Base-by-base conservation (phyloP, 1,140 invertebrate genomes). In the Dryas iulia region DNA sequence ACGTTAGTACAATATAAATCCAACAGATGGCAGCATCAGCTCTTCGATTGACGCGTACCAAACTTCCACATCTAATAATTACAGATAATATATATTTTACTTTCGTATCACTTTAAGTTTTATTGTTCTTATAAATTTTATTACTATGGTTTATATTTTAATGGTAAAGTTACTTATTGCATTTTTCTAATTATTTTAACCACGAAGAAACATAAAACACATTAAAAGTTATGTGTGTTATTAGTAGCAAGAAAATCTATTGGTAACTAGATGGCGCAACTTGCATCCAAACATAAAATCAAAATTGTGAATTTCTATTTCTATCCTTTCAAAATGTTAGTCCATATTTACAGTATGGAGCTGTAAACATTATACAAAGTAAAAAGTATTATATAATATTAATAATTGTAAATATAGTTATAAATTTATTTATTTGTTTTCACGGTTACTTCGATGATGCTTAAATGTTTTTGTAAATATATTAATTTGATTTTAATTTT, bases 1-100 rank as follows among this genome's bases (percentile, higher is more conserved):
- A n/a, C 1, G 14, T 1, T 66, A 28, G 10, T 21, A 47, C 2
- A 30, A 39, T 18, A 11, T 61, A 56, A 6, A 23, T n/a, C 1
- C 21, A 24, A 61, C 14, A 80, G 78, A 80, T 78, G 78, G 69
- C 78, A 74, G 61, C 31, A 66, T 59, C 14, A 28, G 14, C 47
- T 14, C 21, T 23, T 23, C 24, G 25, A 54, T 79, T 74, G 74
- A 74, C 71, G 70, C 71, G 67, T 64, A 59, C 25, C 39, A 21
- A 62, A 30, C 62, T 58, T 63, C 26, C 59, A 53, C 59, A 57
- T 57, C 21, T 53, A 26, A 54, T 67, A 56, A 30, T 26, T 39
- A 68, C 30, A 68, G 47, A 68, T 10, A 25, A 56, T 53, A 53
- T 30, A 57, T 11, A 10, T 3, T 23, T 59, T 47, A 10, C 8